Evolutionary conservation across 1,140 invertebrate genomes (phyloP), one percentile per base, ranked within the genome.

Genomic region (Dufourea novaeangliae): DNA sequence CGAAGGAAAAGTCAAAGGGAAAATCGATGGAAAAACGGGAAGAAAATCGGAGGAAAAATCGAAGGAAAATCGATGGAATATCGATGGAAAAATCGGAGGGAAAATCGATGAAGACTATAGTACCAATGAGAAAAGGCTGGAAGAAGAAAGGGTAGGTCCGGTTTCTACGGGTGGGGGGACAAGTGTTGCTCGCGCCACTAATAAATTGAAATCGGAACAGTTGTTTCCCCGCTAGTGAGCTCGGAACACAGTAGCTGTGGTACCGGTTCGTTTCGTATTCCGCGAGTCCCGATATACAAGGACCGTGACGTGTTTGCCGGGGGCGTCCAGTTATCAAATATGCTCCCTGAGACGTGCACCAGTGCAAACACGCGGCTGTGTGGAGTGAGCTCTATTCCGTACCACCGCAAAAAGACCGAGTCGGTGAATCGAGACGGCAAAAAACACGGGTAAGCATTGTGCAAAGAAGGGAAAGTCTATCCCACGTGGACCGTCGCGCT

Each of bases 321-420:
- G 25, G 61, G 71, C 71, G 46, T 66, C 34, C 61, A 14, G 71
- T 66, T 66, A 73, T 61, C 71, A 50, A 73, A 73, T 73, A 73
- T 73, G 61, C 71, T 61, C 66, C 71, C 61, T 66, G 71, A 73
- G 71, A 73, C 46, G 32, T 6, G 34, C 34, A 27, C 44, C 46
- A 54, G 20, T 34, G 71, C 44, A 73, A 39, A 73, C 71, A 54
- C 46, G 71, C 46, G 64, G 20, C 17, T 25, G 25, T n/a, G 1
- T 20, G 2, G 1, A 20, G 17, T 7, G 29, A 39, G 41, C 41
- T 20, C 61, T n/a, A 27, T 52, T 50, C 70, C 34, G 57, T n/a
- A 12, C 8, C 29, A 5, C 2, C 3, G 70, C 57, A 39, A 73
- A 73, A 73, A 66, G 34, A 25, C n/a, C 27, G 5, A 2, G 2